Evolutionary conservation across 2,888 invertebrate species (phyloP).

Genomic region (Lithophane socia): DNA sequence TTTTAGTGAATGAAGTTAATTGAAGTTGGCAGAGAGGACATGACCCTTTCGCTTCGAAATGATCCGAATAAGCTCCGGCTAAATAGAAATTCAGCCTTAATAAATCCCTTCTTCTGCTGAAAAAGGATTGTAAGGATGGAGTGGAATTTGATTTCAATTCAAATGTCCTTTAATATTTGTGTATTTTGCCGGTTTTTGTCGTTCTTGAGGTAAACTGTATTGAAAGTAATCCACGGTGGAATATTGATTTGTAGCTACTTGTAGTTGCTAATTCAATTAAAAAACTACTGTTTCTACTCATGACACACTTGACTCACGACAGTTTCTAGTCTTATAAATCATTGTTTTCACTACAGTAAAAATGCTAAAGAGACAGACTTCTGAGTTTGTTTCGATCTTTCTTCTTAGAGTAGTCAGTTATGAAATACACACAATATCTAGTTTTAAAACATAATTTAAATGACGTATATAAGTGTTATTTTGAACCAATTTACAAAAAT

Average conservation of each 20-base stretch:
- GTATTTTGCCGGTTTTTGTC: constrained; percentile 24
- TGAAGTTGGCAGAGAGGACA: constrained; percentile 44
- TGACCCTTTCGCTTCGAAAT: constrained; percentile 48
- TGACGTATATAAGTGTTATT: no score
- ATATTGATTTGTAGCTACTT: neutral
- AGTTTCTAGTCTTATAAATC: neutral
- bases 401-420: no score
- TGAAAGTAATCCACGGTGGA: constrained; percentile 11
- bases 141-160: constrained; percentile 45
- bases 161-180: constrained; percentile 36
- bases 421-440: no score
- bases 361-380: no score
- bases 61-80: constrained; percentile 42
- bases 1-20: constrained; percentile 55
- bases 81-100: constrained; percentile 53
- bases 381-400: no score
- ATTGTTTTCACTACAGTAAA: neutral
- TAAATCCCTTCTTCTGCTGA: constrained; percentile 43
- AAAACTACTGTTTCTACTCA: neutral
- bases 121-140: constrained; percentile 38
- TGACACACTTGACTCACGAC: neutral
- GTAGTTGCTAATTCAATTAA: neutral
- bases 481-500: no score
- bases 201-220: neutral
- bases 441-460: no score